Conservation (phyloP, 2,113 vertebrate genomes). For the Dolichotis patagonum region DNA sequence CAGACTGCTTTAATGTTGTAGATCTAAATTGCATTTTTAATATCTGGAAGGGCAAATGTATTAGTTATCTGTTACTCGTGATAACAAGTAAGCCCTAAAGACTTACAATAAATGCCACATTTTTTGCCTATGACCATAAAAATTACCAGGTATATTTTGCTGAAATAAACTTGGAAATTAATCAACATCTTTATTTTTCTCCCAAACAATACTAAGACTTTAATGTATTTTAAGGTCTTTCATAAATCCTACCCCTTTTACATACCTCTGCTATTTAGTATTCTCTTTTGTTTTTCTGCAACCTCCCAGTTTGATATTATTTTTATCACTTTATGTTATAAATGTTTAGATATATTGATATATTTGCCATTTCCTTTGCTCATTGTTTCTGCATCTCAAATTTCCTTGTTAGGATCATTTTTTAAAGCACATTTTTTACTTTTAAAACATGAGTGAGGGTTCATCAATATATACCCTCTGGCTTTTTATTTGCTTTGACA, state of each 20-base stretch:
- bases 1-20: not conserved
- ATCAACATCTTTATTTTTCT: not conserved
- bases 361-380: not conserved
- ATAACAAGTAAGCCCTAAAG: not conserved
- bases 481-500: not conserved
- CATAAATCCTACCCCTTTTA: not conserved
- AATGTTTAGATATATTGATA: not conserved
- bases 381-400: not conserved
- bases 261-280: no score
- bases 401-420: not conserved
- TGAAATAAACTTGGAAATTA: slow-evolving; percentile 25
- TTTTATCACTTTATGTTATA: not conserved
- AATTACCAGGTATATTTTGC: not conserved
- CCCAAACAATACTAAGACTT: not conserved
- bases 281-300: not conserved
- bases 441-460: not conserved
- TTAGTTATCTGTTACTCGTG: not conserved
- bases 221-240: not conserved
- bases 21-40: not conserved
- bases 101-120: not conserved
- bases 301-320: not conserved
- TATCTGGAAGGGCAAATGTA: not conserved
- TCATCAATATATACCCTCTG: not conserved
- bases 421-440: not conserved
- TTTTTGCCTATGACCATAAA: not conserved